Conservation (phyloP, 2,888 invertebrate species). For the Lacanobia oleracea region DNA sequence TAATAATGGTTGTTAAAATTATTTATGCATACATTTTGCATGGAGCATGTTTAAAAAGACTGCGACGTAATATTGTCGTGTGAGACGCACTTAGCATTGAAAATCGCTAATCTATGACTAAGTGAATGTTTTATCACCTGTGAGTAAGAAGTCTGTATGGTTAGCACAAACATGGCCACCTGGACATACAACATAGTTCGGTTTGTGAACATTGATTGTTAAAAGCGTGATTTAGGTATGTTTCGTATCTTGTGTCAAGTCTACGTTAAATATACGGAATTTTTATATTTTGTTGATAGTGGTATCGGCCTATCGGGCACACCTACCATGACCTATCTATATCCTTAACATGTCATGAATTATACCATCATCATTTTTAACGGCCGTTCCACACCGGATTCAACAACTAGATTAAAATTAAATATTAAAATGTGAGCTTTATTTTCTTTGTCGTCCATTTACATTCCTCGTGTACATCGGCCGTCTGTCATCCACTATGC, state of each 20-base stretch:
- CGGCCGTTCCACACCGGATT: neutral
- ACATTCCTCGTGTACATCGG: neutral
- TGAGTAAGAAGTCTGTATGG: conserved; percentile 66
- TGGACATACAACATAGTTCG: conserved; percentile 26
- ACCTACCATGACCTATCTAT: conserved; percentile 2
- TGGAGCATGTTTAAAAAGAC: conserved; percentile 1
- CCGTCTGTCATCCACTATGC: neutral
- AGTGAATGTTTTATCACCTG: conserved; percentile 73
- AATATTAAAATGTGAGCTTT: neutral
- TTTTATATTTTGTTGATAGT: conserved; percentile 5
- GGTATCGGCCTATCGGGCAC: conserved; percentile 16
- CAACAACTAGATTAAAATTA: neutral
- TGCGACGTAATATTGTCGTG: conserved; percentile 41
- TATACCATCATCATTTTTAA: neutral
- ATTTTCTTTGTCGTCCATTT: neutral
- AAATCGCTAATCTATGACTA: conserved; percentile 80
- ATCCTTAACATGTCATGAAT: conserved; percentile 13
- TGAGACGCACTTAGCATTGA: conserved; percentile 70
- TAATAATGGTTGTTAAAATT: neutral
- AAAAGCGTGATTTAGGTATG: neutral
- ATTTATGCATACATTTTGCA: conserved; percentile 15
- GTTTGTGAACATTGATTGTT: conserved; percentile 24
- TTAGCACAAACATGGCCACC: conserved; percentile 65
- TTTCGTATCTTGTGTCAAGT: conserved; percentile 38
- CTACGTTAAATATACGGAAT: conserved; percentile 21